Conservation (phyloP, 2,888 invertebrate genomes). For the Argynnis bischoffii region DNA sequence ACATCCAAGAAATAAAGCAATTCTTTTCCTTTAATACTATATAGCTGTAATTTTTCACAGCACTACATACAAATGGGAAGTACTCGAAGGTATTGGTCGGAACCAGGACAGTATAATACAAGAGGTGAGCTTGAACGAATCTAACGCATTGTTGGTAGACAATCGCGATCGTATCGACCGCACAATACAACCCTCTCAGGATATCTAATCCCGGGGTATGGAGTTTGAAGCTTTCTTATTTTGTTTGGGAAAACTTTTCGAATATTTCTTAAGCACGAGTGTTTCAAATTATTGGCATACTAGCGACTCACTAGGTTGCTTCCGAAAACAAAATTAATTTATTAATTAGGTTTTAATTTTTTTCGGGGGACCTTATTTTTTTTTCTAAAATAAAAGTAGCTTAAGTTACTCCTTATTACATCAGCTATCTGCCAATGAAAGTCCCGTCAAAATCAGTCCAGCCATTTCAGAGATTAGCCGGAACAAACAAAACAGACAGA, state of each 20-base stretch:
- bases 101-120: conserved; percentile 17
- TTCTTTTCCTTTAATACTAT: background rate
- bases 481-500: too few relatives aligned
- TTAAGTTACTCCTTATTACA: too few relatives aligned
- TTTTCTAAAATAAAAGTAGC: too few relatives aligned
- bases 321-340: too few relatives aligned
- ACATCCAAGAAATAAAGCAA: background rate
- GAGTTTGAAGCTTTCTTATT: conserved; percentile 25
- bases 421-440: too few relatives aligned
- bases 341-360: too few relatives aligned
- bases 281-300: background rate
- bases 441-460: too few relatives aligned
- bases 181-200: conserved; percentile 27
- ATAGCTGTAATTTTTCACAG: conserved; percentile 8
- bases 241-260: conserved; percentile 21
- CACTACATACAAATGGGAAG: too few relatives aligned
- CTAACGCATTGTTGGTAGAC: conserved; percentile 22
- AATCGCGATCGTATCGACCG: conserved; percentile 21
- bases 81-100: background rate
- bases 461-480: too few relatives aligned
- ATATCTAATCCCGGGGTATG: conserved; percentile 33
- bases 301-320: too few relatives aligned
- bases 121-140: conserved; percentile 25
- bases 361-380: too few relatives aligned
- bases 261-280: conserved; percentile 15